Evolutionary conservation across 2,888 invertebrate species (phyloP).

Genomic region (Dasypogon diadema): DNA sequence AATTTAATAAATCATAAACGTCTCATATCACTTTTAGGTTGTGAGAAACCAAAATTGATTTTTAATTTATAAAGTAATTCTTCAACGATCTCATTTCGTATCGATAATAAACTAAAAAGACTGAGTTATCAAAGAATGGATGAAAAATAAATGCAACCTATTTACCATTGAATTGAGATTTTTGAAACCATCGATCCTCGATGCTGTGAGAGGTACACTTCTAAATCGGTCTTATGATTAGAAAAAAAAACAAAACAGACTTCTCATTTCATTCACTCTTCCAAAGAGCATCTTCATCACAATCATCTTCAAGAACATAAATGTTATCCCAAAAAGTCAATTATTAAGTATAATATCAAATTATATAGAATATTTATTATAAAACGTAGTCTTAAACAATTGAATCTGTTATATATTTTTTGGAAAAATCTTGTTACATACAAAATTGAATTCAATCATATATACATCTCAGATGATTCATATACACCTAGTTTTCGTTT

Average conservation of each 20-base stretch:
- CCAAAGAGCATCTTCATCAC: conserved; percentile 5
- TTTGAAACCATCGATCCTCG: conserved; percentile 46
- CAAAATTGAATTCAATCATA: conserved; percentile 41
- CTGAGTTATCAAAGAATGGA: conserved; percentile 45
- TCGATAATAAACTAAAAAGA: conserved; percentile 40
- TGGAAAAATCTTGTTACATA: conserved; percentile 41
- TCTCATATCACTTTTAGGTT: conserved; percentile 49
- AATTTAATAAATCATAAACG: conserved; percentile 3
- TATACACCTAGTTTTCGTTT: conserved; percentile 40
- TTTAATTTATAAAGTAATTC: conserved; percentile 4
- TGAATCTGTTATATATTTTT: conserved; percentile 49
- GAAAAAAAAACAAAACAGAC: conserved; percentile 17
- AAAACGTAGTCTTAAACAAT: conserved; percentile 33
- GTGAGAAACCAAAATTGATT: conserved; percentile 45
- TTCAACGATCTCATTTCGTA: conserved; percentile 37
- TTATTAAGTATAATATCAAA: conserved; percentile 33
- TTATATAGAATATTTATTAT: conserved; percentile 37
- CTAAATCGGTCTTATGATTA: conserved; percentile 47
- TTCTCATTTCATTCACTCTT: conserved; percentile 16
- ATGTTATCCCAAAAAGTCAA: conserved; percentile 42
- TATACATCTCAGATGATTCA: conserved; percentile 43
- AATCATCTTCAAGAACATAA: conserved; percentile 36
- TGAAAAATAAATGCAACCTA: background rate
- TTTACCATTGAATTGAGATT: conserved; percentile 17
- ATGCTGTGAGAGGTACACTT: background rate